These are phyloP conservation scores for Cisticola juncidis DNA, from an alignment of 2,113 vertebrate genomes.

Conservation along the genomic window DNA sequence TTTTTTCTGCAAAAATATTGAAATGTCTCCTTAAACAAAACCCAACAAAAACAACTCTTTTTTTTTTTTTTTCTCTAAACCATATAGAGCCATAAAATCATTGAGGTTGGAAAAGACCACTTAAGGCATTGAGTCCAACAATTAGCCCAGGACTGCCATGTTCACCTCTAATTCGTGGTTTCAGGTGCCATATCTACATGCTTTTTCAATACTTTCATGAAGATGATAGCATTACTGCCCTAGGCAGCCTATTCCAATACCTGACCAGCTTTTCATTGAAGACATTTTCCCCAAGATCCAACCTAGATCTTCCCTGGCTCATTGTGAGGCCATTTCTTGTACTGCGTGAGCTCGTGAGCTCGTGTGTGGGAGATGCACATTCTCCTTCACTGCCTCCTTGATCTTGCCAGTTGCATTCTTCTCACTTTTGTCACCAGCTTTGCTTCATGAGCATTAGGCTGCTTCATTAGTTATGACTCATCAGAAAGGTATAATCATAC, in stretches of 20 bases:
- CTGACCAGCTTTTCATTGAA: background rate
- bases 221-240: background rate
- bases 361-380: background rate
- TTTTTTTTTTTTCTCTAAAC: background rate
- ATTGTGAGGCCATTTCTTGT: background rate
- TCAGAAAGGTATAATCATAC: conserved; percentile 44
- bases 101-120: background rate
- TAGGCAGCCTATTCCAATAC: background rate
- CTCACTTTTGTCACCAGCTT: background rate
- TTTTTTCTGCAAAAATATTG: background rate
- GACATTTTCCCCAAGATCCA: background rate
- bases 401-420: background rate
- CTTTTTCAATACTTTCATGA: background rate
- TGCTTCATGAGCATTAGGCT: background rate
- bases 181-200: background rate
- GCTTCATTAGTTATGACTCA: conserved; percentile 51
- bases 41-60: too few species aligned
- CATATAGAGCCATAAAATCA: background rate
- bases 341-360: too few species aligned
- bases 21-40: background rate
- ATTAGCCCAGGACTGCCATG: background rate
- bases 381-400: background rate
- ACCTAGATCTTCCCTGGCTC: background rate
- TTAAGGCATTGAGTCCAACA: background rate
- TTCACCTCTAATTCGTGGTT: background rate